These are phyloP conservation scores for Lamprotornis superbus DNA, from an alignment of 2,113 vertebrate species.

Conservation along the genomic window DNA sequence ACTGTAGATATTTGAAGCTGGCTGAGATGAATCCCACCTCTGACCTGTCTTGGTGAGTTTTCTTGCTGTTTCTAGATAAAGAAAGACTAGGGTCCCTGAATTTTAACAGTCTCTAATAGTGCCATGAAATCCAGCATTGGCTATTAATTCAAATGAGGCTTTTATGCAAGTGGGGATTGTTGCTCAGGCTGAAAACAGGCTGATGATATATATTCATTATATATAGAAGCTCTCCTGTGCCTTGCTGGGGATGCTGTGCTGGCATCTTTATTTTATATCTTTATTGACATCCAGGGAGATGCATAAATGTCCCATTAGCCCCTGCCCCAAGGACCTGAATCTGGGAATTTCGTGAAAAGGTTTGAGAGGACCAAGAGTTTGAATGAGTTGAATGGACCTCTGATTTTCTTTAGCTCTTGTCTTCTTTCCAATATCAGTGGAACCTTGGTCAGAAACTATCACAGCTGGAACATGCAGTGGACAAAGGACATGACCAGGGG, in stretches of 20 bases:
- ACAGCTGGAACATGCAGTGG: background rate
- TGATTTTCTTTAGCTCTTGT: background rate
- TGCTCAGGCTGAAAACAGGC: slow-evolving; percentile 8
- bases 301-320: background rate
- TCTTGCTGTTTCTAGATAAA: background rate
- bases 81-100: background rate
- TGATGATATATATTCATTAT: slow-evolving; percentile 22
- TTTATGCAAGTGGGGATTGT: slow-evolving; percentile 19
- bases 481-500: background rate
- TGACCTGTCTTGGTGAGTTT: background rate
- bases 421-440: background rate
- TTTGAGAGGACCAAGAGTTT: background rate
- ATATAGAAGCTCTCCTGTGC: slow-evolving; percentile 6
- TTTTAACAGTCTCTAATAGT: background rate
- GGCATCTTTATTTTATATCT: background rate
- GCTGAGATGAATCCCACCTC: background rate
- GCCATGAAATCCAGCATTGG: background rate
- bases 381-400: background rate
- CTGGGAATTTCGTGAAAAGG: background rate
- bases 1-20: background rate
- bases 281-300: slow-evolving; percentile 6
- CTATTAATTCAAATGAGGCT: slow-evolving; percentile 36
- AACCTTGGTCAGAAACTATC: background rate
- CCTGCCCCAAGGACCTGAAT: background rate
- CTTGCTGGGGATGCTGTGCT: background rate